Evolutionary conservation across 1,140 invertebrate species (phyloP).

Genomic region (Brachystomella parvula): DNA sequence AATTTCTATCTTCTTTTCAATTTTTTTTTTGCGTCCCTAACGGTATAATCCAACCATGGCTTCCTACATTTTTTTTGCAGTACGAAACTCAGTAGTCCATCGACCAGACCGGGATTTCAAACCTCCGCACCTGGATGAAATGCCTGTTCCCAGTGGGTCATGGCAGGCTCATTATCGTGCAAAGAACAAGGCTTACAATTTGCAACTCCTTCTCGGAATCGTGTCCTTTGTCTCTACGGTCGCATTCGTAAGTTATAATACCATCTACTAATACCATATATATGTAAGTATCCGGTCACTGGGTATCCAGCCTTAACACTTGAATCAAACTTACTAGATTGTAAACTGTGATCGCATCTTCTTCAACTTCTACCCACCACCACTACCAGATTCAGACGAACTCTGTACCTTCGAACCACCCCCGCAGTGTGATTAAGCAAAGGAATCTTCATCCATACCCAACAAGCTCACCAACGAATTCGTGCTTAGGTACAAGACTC

Average conservation of each 20-base stretch:
- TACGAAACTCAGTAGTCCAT: too few relatives aligned
- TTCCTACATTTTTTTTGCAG: too few relatives aligned
- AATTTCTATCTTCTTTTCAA: too few relatives aligned
- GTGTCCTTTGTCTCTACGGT: neutral
- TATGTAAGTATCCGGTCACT: neutral
- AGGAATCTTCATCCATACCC: neutral
- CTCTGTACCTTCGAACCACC: neutral
- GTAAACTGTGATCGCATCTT: neutral
- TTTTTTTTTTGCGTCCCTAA: too few relatives aligned
- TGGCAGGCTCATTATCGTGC: neutral
- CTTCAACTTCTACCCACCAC: neutral
- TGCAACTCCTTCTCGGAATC: neutral
- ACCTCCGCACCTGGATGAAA: neutral
- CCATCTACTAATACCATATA: neutral
- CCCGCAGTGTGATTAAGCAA: neutral
- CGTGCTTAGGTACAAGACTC: neutral
- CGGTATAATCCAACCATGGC: too few relatives aligned
- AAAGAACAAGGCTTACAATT: neutral
- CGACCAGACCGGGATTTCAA: neutral
- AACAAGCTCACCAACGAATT: neutral
- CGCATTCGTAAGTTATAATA: neutral
- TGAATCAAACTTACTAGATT: neutral
- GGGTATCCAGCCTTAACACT: neutral
- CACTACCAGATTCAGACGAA: neutral
- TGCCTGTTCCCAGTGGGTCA: neutral